Percentiles rank a stretch among this genome's conserved stretches.
These are phyloP conservation scores for Neotoxoptera formosana DNA, from an alignment of 1,140 invertebrate genomes.

Conservation along the genomic window DNA sequence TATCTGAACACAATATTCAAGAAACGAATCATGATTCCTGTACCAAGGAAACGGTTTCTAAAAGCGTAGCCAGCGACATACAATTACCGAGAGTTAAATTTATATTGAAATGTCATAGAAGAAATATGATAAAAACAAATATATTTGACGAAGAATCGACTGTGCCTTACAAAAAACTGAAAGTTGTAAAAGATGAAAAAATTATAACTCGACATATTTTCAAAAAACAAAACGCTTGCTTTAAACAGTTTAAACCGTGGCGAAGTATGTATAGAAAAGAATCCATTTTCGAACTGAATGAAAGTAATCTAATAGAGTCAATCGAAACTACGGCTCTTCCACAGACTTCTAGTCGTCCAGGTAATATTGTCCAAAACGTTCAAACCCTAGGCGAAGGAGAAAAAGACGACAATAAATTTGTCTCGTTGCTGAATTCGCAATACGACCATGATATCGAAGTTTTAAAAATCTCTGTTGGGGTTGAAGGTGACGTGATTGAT, in stretches of 20 bases:
- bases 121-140: constrained; percentile 23
- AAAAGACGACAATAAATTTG: not conserved
- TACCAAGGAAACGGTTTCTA: not conserved
- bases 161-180: not conserved
- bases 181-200: not conserved
- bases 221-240: not conserved
- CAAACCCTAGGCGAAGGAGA: not conserved
- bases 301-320: not conserved
- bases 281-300: not conserved
- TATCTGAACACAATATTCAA: not conserved
- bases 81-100: constrained; percentile 40
- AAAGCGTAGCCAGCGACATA: not conserved
- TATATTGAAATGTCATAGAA: not conserved
- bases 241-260: not conserved
- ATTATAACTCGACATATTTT: not conserved
- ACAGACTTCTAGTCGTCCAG: not conserved
- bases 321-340: not conserved
- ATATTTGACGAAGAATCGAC: not conserved
- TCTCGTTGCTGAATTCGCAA: not conserved
- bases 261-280: not conserved
- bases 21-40: not conserved
- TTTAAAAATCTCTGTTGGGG: not conserved
- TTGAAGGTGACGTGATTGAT: too few relatives aligned
- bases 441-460: not conserved
- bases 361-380: not conserved